A percentile compares a stretch with the other conserved stretches of the same genome.
Conservation (phyloP, 2,888 invertebrate species). For the Harmothoe impar region DNA sequence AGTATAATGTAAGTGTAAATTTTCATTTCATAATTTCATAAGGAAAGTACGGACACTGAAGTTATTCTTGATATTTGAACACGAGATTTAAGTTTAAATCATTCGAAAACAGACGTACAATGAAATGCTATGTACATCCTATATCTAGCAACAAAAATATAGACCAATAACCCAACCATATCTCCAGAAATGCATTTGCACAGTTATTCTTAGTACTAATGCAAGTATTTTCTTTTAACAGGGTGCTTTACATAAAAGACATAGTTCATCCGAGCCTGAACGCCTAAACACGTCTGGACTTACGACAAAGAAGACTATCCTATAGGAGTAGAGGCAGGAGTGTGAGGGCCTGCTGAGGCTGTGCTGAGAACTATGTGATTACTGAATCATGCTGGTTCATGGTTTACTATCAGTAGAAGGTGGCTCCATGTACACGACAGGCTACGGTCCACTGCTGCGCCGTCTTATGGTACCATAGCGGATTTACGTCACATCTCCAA, state of each 20-base stretch:
- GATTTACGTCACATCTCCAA: too few species aligned
- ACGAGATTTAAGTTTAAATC: too few species aligned
- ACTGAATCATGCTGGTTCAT: slow-evolving; percentile 46
- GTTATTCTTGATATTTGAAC: neutral
- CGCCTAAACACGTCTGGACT: slow-evolving; percentile 71
- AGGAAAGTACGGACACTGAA: neutral
- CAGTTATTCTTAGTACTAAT: neutral
- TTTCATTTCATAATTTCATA: neutral
- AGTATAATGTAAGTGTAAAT: slow-evolving; percentile 76
- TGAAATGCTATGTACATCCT: too few species aligned
- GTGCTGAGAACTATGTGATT: neutral
- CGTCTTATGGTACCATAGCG: too few species aligned
- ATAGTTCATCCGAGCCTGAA: slow-evolving; percentile 83
- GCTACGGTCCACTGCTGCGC: too few species aligned
- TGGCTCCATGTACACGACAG: too few species aligned
- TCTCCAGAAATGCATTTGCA: too few species aligned
- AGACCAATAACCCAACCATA: too few species aligned
- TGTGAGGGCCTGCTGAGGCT: neutral
- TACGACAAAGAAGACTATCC: slow-evolving; percentile 34
- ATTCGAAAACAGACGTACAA: too few species aligned
- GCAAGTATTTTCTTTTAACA: slow-evolving; percentile 66
- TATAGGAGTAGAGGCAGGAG: neutral
- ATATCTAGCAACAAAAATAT: too few species aligned
- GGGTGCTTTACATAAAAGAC: slow-evolving; percentile 80
- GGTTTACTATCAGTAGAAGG: neutral